phyloP scores from a whole-genome alignment of 2,888 invertebrate species.

The Dicycla oo region DNA sequence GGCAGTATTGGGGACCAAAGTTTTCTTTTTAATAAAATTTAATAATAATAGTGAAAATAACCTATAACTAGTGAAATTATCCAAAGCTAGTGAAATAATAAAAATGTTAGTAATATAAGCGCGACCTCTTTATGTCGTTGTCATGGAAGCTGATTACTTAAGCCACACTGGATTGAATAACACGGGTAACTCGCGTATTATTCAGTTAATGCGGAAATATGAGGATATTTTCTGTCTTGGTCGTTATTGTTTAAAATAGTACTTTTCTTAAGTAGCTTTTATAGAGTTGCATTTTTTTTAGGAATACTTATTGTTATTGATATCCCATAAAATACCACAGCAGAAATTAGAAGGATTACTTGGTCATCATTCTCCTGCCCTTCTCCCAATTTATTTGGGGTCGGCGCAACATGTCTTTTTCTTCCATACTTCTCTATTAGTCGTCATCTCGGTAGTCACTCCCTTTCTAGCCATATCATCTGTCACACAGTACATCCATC shows the following conservation, averaged over 20 bases:
- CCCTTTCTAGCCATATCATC: too few species aligned
- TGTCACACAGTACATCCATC: too few species aligned
- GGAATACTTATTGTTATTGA: too few species aligned
- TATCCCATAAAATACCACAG: not conserved
- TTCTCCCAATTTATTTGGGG: too few species aligned
- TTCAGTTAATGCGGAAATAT: conserved; percentile 47
- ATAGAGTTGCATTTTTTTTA: not conserved
- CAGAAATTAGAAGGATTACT: not conserved
- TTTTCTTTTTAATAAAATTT: not conserved
- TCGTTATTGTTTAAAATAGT: conserved; percentile 13
- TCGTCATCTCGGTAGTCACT: too few species aligned
- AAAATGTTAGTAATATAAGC: conserved; percentile 3
- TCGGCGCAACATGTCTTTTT: too few species aligned
- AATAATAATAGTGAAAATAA: not conserved
- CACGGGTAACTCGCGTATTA: conserved; percentile 35
- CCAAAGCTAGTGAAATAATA: not conserved
- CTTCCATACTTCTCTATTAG: too few species aligned
- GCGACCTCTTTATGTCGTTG: conserved; percentile 40
- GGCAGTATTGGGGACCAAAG: too few species aligned
- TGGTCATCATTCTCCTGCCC: not conserved
- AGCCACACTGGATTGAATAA: conserved; percentile 41
- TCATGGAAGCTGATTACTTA: conserved; percentile 53
- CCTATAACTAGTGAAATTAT: not conserved
- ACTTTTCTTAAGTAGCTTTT: conserved; percentile 25
- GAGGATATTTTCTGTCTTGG: conserved; percentile 17